phyloP scores from a whole-genome alignment of 2,113 vertebrate genomes.

The Bubalus kerabau region DNA sequence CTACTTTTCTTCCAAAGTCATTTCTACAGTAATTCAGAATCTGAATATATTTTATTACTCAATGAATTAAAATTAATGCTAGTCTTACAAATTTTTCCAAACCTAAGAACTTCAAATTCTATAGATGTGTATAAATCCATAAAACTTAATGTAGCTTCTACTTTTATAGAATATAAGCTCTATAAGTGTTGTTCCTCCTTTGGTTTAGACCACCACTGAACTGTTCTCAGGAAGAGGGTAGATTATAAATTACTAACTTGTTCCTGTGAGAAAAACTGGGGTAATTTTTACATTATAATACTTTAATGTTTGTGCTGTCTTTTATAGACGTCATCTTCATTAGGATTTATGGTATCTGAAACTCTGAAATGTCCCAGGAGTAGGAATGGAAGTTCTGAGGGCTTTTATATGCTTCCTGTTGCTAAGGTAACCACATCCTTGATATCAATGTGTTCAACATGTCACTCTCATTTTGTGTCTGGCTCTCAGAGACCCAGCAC shows the following conservation, averaged over 20 bases:
- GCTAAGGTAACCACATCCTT: slow-evolving; percentile 84
- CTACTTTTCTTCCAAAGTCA: background rate
- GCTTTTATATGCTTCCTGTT: slow-evolving; percentile 82
- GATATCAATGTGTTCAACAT: slow-evolving; percentile 81
- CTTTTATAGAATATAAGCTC: background rate
- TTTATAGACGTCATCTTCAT: slow-evolving; percentile 73
- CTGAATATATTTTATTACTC: background rate
- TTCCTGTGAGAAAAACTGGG: slow-evolving; percentile 27
- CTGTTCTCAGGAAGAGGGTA: background rate
- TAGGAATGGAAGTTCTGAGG: slow-evolving; percentile 79
- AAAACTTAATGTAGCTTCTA: background rate
- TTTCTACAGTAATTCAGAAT: background rate
- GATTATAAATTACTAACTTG: slow-evolving; percentile 7
- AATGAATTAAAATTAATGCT: slow-evolving; percentile 12
- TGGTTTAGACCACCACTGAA: background rate
- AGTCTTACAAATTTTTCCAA: background rate
- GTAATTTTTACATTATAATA: slow-evolving; percentile 44
- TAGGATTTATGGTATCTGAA: slow-evolving; percentile 78
- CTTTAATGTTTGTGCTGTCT: slow-evolving; percentile 62
- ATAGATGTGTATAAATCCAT: background rate
- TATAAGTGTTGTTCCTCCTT: background rate
- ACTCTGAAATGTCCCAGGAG: slow-evolving; percentile 81
- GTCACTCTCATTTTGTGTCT: slow-evolving; percentile 81
- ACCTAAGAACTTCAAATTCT: background rate
- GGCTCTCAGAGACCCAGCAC: slow-evolving; percentile 71